Evolutionary conservation across 2,888 invertebrate species (phyloP).

Genomic region (Alloscopus bannaensis): DNA sequence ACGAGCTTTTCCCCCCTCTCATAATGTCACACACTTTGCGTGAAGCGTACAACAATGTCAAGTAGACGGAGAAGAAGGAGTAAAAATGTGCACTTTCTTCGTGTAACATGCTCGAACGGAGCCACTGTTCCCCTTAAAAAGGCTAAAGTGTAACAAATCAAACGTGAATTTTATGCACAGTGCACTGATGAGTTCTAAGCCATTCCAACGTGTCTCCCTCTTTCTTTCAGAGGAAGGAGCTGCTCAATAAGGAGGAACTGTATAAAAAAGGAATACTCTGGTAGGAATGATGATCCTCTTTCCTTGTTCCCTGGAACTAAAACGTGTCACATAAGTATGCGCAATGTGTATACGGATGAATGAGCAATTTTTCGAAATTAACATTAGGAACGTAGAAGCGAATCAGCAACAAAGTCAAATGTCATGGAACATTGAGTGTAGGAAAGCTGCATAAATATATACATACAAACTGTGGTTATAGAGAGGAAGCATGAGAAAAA

Average conservation of each 20-base stretch:
- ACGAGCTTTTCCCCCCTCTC: conserved; percentile 24
- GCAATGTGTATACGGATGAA: conserved; percentile 54
- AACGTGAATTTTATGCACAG: conserved; percentile 61
- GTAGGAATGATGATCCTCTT: conserved; percentile 59
- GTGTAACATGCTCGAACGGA: background rate
- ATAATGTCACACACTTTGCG: background rate
- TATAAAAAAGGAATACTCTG: no score
- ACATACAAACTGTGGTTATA: no score
- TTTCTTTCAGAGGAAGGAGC: background rate
- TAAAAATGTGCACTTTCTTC: background rate
- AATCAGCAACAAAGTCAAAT: conserved; percentile 58
- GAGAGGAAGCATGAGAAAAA: background rate
- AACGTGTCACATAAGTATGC: conserved; percentile 60
- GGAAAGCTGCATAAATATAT: background rate
- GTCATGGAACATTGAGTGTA: conserved; percentile 25
- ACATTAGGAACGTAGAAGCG: conserved; percentile 35
- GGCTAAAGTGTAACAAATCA: conserved; percentile 57
- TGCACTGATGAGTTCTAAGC: conserved; percentile 49
- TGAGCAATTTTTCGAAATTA: conserved; percentile 58
- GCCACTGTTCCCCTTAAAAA: conserved; percentile 17
- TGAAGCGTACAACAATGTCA: background rate
- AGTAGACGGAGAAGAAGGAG: background rate
- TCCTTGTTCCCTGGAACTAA: conserved; percentile 41
- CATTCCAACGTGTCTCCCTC: conserved; percentile 23
- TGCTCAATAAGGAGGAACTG: no score